These are phyloP conservation scores for Heterocephalus glaber DNA, from an alignment of 2,113 vertebrate species.

Conservation along the genomic window DNA sequence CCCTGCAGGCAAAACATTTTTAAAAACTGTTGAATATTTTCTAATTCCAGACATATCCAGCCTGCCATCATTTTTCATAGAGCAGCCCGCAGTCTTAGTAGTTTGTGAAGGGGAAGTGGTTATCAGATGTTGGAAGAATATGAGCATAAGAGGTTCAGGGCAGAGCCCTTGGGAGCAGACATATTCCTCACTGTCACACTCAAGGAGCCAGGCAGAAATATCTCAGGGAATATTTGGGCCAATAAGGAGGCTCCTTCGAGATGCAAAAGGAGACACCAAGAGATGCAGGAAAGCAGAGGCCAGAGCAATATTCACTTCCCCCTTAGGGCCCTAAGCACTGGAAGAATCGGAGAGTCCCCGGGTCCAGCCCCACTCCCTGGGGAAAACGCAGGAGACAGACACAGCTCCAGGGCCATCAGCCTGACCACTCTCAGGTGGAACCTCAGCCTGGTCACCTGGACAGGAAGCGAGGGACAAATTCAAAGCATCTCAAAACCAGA, in stretches of 20 bases:
- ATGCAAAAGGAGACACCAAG: not conserved
- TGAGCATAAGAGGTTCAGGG: not conserved
- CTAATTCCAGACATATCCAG: not conserved
- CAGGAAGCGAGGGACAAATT: not conserved
- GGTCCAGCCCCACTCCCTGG: too few relatives aligned
- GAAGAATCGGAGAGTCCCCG: not conserved
- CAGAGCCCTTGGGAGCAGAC: not conserved
- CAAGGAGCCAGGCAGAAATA: not conserved
- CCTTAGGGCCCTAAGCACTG: too few relatives aligned
- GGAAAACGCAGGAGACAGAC: not conserved
- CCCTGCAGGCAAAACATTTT: not conserved
- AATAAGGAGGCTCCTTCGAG: not conserved
- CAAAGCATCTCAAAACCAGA: not conserved
- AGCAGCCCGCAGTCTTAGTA: not conserved
- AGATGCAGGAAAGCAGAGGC: not conserved
- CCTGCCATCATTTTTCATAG: not conserved
- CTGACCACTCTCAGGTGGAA: not conserved
- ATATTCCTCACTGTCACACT: not conserved
- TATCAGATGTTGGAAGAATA: not conserved
- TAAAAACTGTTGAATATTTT: not conserved
- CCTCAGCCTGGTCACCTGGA: not conserved
- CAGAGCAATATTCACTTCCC: not conserved
- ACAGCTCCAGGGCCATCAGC: not conserved
- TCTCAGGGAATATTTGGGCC: accelerated
- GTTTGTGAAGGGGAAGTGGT: not conserved